Conservation (phyloP, 1,140 invertebrate species). For the Polyergus mexicanus region DNA sequence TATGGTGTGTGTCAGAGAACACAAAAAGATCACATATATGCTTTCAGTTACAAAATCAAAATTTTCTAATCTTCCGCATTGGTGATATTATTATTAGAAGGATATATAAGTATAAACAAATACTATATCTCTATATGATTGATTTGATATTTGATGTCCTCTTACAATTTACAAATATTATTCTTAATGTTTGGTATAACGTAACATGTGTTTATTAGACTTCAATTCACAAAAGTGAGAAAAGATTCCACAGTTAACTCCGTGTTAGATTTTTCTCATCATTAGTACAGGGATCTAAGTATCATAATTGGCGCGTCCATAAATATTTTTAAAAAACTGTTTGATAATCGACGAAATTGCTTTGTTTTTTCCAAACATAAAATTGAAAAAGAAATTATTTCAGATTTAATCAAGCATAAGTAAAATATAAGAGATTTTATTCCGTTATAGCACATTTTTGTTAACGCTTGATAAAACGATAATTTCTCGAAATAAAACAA, state of each 20-base stretch:
- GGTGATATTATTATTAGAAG: too few relatives aligned
- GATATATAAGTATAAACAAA: too few relatives aligned
- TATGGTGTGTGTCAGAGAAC: not conserved
- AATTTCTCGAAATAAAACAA: too few relatives aligned
- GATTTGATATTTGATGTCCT: too few relatives aligned
- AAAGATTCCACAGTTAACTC: not conserved
- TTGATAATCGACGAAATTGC: not conserved
- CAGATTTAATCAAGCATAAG: too few relatives aligned
- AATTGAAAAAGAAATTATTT: not conserved
- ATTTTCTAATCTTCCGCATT: not conserved
- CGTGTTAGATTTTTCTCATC: conserved; percentile 2
- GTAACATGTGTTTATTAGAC: not conserved
- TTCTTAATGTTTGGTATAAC: too few relatives aligned
- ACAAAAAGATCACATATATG: not conserved
- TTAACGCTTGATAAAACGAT: too few relatives aligned
- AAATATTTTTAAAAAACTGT: not conserved
- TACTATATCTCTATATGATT: too few relatives aligned
- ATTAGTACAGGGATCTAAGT: not conserved
- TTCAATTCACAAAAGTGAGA: not conserved
- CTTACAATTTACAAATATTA: too few relatives aligned
- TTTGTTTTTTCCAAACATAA: not conserved
- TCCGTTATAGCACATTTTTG: too few relatives aligned
- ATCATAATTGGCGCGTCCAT: conserved; percentile 1
- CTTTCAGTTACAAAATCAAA: not conserved
- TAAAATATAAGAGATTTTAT: too few relatives aligned